These are phyloP conservation scores for Acanthis flammea DNA, from an alignment of 2,797 vertebrate species.

Conservation along the genomic window DNA sequence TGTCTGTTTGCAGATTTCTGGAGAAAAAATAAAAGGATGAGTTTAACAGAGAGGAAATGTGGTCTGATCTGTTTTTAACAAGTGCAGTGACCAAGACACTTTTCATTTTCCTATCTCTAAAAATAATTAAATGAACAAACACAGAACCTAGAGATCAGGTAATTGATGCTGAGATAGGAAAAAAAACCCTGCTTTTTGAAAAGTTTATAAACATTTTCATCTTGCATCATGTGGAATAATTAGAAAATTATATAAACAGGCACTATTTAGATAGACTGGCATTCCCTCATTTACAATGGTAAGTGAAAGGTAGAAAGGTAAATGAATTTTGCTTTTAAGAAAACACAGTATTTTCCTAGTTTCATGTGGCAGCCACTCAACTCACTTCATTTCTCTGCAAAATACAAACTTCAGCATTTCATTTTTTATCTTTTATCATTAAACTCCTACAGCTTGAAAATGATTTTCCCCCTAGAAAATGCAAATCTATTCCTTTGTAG, in stretches of 20 bases:
- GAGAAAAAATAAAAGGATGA: background rate
- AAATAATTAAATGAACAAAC: background rate
- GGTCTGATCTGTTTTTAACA: background rate
- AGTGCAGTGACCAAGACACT: background rate
- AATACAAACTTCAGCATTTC: conserved; percentile 47
- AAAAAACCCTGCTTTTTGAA: background rate
- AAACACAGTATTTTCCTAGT: conserved; percentile 55
- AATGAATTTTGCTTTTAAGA: conserved; percentile 56
- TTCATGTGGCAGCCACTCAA: conserved; percentile 64
- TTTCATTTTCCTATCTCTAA: background rate
- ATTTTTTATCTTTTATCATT: conserved; percentile 61
- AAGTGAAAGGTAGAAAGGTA: background rate
- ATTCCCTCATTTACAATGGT: background rate
- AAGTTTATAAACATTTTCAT: background rate
- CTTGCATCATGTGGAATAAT: conserved; percentile 23
- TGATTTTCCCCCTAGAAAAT: conserved; percentile 64
- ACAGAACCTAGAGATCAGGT: background rate
- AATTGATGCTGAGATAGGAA: background rate
- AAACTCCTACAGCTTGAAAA: conserved; percentile 62
- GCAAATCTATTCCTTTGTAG: conserved; percentile 58
- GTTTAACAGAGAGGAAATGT: background rate
- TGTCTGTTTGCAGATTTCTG: background rate
- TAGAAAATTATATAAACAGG: conserved; percentile 2
- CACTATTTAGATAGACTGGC: conserved; percentile 23
- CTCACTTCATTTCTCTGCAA: conserved; percentile 54